Percentiles rank a stretch among this genome's conserved stretches.
These are phyloP conservation scores for Gallinago jamesoni DNA, from an alignment of 2,113 vertebrate species.

Conservation along the genomic window DNA sequence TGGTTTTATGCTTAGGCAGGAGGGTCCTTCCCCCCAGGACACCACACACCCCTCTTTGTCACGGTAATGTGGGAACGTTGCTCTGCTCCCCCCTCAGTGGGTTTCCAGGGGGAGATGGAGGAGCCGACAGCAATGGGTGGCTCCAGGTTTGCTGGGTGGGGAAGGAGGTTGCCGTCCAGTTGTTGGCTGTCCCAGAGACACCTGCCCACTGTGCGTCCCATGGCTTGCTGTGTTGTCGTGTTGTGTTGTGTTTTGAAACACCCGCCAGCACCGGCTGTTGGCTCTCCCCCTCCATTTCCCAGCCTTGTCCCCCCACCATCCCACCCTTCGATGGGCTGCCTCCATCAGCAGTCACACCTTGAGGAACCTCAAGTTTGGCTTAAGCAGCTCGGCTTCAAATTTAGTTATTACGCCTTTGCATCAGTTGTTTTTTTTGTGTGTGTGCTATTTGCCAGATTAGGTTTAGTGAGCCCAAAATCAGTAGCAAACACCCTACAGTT, in stretches of 20 bases:
- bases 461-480: neutral
- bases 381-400: neutral
- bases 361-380: neutral
- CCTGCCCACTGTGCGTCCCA: neutral
- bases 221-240: neutral
- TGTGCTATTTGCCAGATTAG: neutral
- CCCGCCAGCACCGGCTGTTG: neutral
- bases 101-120: neutral
- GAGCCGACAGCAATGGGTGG: neutral
- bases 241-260: neutral
- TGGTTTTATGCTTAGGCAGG: neutral
- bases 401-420: neutral
- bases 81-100: neutral
- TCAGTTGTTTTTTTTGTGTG: neutral
- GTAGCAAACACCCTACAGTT: neutral
- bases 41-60: neutral
- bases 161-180: neutral
- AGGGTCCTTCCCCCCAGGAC: neutral
- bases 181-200: neutral
- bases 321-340: neutral
- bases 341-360: neutral
- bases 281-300: neutral
- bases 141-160: neutral
- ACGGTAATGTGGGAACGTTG: neutral
- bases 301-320: neutral